Conservation (phyloP, 2,113 vertebrate genomes). For the Oryzias celebensis region DNA sequence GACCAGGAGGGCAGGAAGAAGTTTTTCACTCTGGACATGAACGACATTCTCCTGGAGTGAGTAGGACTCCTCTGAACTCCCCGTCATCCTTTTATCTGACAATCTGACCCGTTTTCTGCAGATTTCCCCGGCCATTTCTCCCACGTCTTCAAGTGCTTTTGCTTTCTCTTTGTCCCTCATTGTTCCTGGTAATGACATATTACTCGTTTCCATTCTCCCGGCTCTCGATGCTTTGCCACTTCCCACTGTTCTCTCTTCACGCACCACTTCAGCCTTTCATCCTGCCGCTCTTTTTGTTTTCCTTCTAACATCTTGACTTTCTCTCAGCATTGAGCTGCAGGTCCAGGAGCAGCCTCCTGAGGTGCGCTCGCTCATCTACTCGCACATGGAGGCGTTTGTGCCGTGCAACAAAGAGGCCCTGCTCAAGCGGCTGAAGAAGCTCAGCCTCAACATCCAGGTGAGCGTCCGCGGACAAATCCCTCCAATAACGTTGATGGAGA, state of each 20-base stretch:
- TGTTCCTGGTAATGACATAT: constrained; percentile 30
- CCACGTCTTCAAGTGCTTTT: constrained; percentile 34
- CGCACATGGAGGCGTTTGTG: constrained; percentile 94
- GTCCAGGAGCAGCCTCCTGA: constrained; percentile 88
- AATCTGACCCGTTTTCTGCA: constrained; percentile 18
- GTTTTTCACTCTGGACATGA: constrained; percentile 99
- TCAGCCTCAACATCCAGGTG: constrained; percentile 97
- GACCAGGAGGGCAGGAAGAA: constrained; percentile 99
- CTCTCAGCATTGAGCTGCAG: constrained; percentile 93
- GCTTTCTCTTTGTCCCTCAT: constrained; percentile 10
- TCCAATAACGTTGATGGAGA: constrained; percentile 1
- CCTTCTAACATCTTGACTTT: constrained; percentile 14
- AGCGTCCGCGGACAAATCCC: constrained; percentile 25
- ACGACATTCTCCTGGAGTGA: constrained; percentile 99
- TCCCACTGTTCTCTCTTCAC: constrained; percentile 1
- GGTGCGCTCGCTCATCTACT: constrained; percentile 85
- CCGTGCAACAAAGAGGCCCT: constrained; percentile 96
- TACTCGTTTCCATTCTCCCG: constrained; percentile 32
- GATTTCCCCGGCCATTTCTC: constrained; percentile 32
- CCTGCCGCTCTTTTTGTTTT: not conserved
- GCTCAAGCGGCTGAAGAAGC: constrained; percentile 94
- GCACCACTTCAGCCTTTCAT: constrained; percentile 1
- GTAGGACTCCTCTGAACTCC: constrained; percentile 61
- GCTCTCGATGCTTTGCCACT: constrained; percentile 11
- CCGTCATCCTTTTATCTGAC: constrained; percentile 4